Percentiles rank a stretch among this genome's conserved stretches.
Conservation (phyloP, 2,113 vertebrate species). For the Recurvirostra avosetta region DNA sequence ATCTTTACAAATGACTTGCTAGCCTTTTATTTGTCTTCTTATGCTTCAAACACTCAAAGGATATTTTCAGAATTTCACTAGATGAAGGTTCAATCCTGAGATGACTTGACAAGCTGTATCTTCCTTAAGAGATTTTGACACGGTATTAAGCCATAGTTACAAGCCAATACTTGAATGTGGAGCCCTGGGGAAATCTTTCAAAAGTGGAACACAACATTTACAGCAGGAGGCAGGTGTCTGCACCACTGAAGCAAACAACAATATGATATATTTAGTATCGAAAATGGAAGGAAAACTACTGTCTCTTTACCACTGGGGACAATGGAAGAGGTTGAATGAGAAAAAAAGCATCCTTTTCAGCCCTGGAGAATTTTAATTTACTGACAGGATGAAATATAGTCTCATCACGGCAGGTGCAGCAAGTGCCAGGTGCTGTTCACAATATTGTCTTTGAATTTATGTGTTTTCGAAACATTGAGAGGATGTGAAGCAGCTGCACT, state of each 20-base stretch:
- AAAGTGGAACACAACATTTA: conserved; percentile 80
- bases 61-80: conserved; percentile 72
- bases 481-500: conserved; percentile 85
- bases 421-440: conserved; percentile 85
- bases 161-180: conserved; percentile 83
- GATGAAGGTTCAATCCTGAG: conserved; percentile 73
- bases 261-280: conserved; percentile 86
- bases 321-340: conserved; percentile 72
- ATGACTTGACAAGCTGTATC: conserved; percentile 81
- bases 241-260: conserved; percentile 83
- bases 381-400: conserved; percentile 90
- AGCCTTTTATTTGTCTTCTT: conserved; percentile 78
- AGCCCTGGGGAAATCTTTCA: conserved; percentile 86
- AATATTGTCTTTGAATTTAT: conserved; percentile 91
- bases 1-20: conserved; percentile 87
- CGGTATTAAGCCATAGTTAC: conserved; percentile 90
- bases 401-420: conserved; percentile 81
- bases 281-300: conserved; percentile 83
- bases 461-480: conserved; percentile 78
- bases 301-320: conserved; percentile 77
- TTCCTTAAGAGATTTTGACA: conserved; percentile 89
- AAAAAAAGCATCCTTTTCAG: conserved; percentile 68
- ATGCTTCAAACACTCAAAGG: conserved; percentile 79
- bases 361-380: conserved; percentile 88
- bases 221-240: conserved; percentile 85